Evolutionary conservation across 2,113 vertebrate species (phyloP), one percentile per base, ranked within the genome.

Genomic region (Lamprotornis superbus): DNA sequence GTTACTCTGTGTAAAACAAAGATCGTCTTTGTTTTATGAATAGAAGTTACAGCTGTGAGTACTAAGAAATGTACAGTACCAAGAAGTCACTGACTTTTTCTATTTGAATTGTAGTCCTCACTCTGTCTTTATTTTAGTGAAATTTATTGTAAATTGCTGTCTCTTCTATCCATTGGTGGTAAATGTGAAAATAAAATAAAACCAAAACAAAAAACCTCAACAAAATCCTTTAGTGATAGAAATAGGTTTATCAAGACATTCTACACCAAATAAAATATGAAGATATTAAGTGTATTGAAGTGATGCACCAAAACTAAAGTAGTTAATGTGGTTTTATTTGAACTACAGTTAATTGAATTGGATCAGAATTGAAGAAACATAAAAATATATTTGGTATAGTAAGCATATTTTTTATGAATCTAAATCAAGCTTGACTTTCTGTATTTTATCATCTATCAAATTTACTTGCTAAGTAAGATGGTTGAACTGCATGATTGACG

Each of bases 401-500:
- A 53, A 84, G 5, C 4, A 3, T 50, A 33, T 39, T 83, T 44
- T 83, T 50, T 74, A 25, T 40, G 30, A 68, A 84, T 12, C 12
- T 64, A 65, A 56, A 40, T 80, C 9, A 68, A 50, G 11, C 11
- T 83, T 61, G 16, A 76, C 10, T 76, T 82, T 65, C 22, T 69
- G 7, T 11, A 18, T 74, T 83, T 88, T 61, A 23, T 56, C 8
- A 15, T 73, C 71, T 80, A n/a, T 60, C 14, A 76, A 47, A 85
- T 68, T 52, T 40, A 56, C 28, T 68, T 88, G 10, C 11, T 87
- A 37, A 83, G 17, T 68, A 47, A 25, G 61, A 25, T n/a, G 10
- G 5, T 44, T 37, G 14, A 15, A 20, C 31, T 64, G 8, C 21
- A 31, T 71, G 35, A 71, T 35, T 19, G 28, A 15, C 0, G 0